Percentiles rank a stretch among this genome's conserved stretches.
These are phyloP conservation scores for Cephus nigrinus DNA, from an alignment of 2,888 invertebrate genomes.

Conservation along the genomic window DNA sequence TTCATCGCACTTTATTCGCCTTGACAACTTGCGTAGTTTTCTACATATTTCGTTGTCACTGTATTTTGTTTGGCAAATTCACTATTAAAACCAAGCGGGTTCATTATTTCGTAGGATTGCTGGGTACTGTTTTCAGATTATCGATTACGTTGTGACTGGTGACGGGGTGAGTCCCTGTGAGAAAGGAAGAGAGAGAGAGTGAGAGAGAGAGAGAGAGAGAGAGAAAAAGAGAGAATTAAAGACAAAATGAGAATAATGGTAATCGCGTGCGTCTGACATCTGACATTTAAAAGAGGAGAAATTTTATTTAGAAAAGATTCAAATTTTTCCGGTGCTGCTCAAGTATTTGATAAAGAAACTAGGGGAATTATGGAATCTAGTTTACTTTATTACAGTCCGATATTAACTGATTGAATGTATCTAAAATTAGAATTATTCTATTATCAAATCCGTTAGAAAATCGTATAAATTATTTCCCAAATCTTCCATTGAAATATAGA, in stretches of 20 bases:
- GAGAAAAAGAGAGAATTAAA: slow-evolving; percentile 19
- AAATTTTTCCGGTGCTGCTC: background rate
- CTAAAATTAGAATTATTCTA: background rate
- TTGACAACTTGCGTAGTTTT: background rate
- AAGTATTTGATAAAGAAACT: background rate
- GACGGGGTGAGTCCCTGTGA: slow-evolving; percentile 1
- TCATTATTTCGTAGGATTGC: slow-evolving; percentile 26
- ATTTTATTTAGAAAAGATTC: slow-evolving; percentile 16
- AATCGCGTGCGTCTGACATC: slow-evolving; percentile 5
- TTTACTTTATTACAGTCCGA: background rate
- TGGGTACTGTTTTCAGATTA: slow-evolving; percentile 30
- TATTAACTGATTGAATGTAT: background rate
- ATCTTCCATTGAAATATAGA: background rate
- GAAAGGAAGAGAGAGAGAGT: slow-evolving; percentile 21
- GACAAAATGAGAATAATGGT: background rate
- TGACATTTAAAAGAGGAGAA: slow-evolving; percentile 10
- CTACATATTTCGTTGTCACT: background rate
- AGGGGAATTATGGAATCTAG: background rate
- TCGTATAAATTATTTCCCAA: too few relatives aligned
- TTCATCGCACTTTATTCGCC: background rate
- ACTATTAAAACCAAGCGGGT: slow-evolving; percentile 27
- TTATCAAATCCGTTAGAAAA: background rate
- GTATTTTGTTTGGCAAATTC: background rate
- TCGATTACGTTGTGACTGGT: slow-evolving; percentile 20
- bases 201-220: slow-evolving; percentile 17